Base-by-base conservation (phyloP, 2,797 vertebrate genomes). In the Sarcoramphus papa region DNA sequence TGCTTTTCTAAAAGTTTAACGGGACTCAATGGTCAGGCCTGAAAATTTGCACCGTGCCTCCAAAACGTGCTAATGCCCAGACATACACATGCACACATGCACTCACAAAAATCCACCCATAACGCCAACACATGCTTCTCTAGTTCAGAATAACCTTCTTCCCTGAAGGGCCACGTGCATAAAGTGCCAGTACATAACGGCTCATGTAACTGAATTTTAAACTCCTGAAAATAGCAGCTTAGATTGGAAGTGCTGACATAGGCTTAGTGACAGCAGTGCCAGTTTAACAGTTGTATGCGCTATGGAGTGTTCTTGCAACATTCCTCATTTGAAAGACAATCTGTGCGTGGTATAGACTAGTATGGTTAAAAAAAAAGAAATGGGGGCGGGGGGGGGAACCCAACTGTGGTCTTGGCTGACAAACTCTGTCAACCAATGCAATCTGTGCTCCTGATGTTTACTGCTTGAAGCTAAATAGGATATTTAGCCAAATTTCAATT, bases 191-290 rank as follows among this genome's bases (percentile, higher is more conserved):
- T 37, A 81, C 84, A 90, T 86, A 94, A 90, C 80, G 33, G 95
- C 93, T 97, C 96, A 90, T 95, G 95, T 93, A 97, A 85, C 92
- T 77, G 95, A 95, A 93, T 97, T 97, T 96, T 96, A 93, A 97
- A 97, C 92, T 97, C 90, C 97, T 96, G 97, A 97, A 98, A 97
- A 97, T 93, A 97, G 95, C 92, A 96, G 95, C 96, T 95, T 96
- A 92, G 91, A 92, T 82, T 76, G 85, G 92, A 97, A 97, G 84
- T 91, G 93, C 96, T 98, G 97, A 97, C 94, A 96, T 18, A 78
- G 95, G 83, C 95, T 89, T 67, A 94, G 88, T 60, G 91, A 91
- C 84, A 90, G 81, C 94, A 82, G 40, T 20, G 31, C 81, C 53
- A 57, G 45, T 85, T 92, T 93, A 95, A 90, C 95, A 96, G 91